These are phyloP conservation scores for Bradysia coprophila DNA, from an alignment of 1,140 invertebrate genomes.

Conservation along the genomic window DNA sequence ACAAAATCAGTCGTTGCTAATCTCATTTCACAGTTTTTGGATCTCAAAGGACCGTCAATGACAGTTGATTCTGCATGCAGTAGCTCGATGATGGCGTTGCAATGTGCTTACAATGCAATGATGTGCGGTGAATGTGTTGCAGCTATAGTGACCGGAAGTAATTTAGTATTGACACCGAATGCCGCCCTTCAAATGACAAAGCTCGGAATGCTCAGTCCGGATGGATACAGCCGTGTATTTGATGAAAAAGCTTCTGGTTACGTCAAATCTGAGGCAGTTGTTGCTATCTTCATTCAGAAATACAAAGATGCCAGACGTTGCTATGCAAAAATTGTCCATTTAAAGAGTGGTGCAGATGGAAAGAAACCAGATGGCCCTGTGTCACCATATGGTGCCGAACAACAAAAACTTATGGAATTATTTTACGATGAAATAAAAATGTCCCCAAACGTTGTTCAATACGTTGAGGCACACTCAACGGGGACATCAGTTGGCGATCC, in stretches of 20 bases:
- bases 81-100: conserved; percentile 47
- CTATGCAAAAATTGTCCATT: conserved; percentile 38
- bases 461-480: conserved; percentile 59
- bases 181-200: neutral
- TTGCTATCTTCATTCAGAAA: conserved; percentile 34
- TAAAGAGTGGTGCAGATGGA: conserved; percentile 28
- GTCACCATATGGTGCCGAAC: conserved; percentile 29
- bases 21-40: conserved; percentile 35
- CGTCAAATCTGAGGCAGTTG: conserved; percentile 35
- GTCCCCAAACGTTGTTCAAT: conserved; percentile 38
- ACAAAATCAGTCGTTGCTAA: conserved; percentile 33
- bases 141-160: conserved; percentile 52
- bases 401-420: conserved; percentile 33
- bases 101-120: conserved; percentile 47
- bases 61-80: conserved; percentile 66
- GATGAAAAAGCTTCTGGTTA: conserved; percentile 40
- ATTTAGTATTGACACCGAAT: conserved; percentile 44
- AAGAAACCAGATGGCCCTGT: conserved; percentile 36
- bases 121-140: conserved; percentile 47
- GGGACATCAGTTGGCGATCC: conserved; percentile 19
- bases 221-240: conserved; percentile 42
- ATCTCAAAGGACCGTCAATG: conserved; percentile 51
- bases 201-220: conserved; percentile 30
- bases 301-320: conserved; percentile 27
- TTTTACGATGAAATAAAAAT: conserved; percentile 40